Percentiles rank a stretch among this genome's conserved stretches.
Conservation (phyloP, 2,888 invertebrate genomes). For the Pilophorus perplexus region DNA sequence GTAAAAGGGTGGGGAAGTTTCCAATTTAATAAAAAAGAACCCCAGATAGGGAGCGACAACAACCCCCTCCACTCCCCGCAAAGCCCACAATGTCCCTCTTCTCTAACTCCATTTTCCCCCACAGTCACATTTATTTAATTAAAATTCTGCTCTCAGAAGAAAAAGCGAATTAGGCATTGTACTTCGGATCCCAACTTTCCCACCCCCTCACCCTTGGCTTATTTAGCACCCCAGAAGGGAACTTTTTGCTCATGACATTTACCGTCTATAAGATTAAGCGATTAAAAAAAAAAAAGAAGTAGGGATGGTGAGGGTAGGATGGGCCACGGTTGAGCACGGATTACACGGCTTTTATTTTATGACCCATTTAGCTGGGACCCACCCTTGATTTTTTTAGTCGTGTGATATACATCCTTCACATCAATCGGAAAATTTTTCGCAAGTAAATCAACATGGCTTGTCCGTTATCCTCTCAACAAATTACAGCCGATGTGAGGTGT, state of each 20-base stretch:
- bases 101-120: slow-evolving; percentile 6
- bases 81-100: background rate
- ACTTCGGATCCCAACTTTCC: background rate
- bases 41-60: too few relatives aligned
- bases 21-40: too few relatives aligned
- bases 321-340: background rate
- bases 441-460: too few relatives aligned
- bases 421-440: too few relatives aligned
- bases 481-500: too few relatives aligned
- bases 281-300: background rate
- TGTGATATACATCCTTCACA: too few relatives aligned
- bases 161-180: slow-evolving; percentile 25
- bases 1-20: too few relatives aligned
- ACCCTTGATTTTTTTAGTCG: too few relatives aligned
- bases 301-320: background rate
- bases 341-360: slow-evolving; percentile 7
- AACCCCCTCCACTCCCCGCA: too few relatives aligned
- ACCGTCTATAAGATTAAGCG: slow-evolving; percentile 14
- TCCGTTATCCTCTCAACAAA: too few relatives aligned
- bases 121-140: slow-evolving; percentile 22
- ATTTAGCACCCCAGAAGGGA: too few relatives aligned
- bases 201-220: background rate
- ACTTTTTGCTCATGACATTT: slow-evolving; percentile 5
- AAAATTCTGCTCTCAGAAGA: background rate
- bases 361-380: slow-evolving; percentile 5